These are phyloP conservation scores for Gobio occitaniae DNA, from an alignment of 2,797 vertebrate genomes.

Conservation along the genomic window DNA sequence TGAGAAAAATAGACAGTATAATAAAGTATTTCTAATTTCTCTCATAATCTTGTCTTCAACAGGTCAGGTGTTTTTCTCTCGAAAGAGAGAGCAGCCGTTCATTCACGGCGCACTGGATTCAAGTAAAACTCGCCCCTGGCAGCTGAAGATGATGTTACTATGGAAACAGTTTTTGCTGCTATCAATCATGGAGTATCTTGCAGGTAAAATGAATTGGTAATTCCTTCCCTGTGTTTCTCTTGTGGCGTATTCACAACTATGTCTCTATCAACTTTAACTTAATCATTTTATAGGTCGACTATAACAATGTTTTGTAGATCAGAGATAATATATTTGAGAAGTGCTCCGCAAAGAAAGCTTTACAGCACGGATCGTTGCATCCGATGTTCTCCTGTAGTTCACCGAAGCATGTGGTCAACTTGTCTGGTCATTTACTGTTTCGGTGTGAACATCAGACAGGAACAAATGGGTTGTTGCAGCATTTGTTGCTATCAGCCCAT, in stretches of 20 bases:
- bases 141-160: slow-evolving; percentile 92
- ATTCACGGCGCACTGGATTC: slow-evolving; percentile 81
- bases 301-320: background rate
- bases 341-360: background rate
- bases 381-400: background rate
- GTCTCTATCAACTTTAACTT: slow-evolving; percentile 41
- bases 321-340: background rate
- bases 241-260: slow-evolving; percentile 45
- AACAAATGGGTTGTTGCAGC: background rate
- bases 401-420: slow-evolving; percentile 2
- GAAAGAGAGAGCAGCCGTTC: slow-evolving; percentile 68
- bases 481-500: slow-evolving; percentile 22
- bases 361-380: background rate
- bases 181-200: slow-evolving; percentile 87
- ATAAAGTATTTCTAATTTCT: slow-evolving; percentile 56
- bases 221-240: slow-evolving; percentile 44
- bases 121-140: slow-evolving; percentile 79
- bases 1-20: slow-evolving; percentile 19
- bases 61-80: slow-evolving; percentile 75
- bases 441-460: background rate
- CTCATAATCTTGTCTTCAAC: slow-evolving; percentile 65
- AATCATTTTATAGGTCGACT: background rate
- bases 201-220: slow-evolving; percentile 83
- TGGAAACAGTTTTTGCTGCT: slow-evolving; percentile 93
- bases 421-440: background rate